Conservation (phyloP, 2,113 vertebrate genomes). For the Mystacornis crossleyi region DNA sequence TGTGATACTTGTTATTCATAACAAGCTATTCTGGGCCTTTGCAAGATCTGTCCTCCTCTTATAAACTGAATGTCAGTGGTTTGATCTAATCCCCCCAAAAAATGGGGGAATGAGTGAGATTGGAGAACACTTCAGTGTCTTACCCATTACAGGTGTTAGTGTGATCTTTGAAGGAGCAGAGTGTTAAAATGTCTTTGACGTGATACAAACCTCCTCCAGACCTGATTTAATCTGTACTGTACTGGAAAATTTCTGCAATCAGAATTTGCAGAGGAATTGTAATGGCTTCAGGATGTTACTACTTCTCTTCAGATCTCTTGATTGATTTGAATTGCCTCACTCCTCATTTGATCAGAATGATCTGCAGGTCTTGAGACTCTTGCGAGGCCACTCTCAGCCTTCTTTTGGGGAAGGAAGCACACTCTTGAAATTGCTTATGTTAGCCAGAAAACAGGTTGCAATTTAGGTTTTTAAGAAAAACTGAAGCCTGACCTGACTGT, state of each 20-base stretch:
- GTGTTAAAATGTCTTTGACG: not conserved
- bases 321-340: not conserved
- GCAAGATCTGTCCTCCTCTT: not conserved
- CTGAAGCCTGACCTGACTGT: not conserved
- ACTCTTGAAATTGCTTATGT: not conserved
- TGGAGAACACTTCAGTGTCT: not conserved
- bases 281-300: not conserved
- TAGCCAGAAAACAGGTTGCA: not conserved
- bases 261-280: not conserved
- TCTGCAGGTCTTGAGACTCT: constrained; percentile 8
- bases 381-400: not conserved
- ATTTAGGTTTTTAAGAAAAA: not conserved
- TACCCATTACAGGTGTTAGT: not conserved
- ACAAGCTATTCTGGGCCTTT: not conserved
- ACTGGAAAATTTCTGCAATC: not conserved
- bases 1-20: not conserved
- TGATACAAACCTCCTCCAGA: not conserved
- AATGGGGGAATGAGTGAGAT: not conserved
- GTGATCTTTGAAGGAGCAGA: not conserved
- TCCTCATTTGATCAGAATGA: constrained; percentile 3
- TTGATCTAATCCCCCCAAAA: not conserved
- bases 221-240: not conserved
- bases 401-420: not conserved
- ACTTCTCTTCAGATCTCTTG: not conserved
- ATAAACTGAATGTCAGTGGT: not conserved